Percentiles rank a stretch among this genome's conserved stretches.
Conservation (phyloP, 2,797 vertebrate genomes). For the Sus cebifrons region DNA sequence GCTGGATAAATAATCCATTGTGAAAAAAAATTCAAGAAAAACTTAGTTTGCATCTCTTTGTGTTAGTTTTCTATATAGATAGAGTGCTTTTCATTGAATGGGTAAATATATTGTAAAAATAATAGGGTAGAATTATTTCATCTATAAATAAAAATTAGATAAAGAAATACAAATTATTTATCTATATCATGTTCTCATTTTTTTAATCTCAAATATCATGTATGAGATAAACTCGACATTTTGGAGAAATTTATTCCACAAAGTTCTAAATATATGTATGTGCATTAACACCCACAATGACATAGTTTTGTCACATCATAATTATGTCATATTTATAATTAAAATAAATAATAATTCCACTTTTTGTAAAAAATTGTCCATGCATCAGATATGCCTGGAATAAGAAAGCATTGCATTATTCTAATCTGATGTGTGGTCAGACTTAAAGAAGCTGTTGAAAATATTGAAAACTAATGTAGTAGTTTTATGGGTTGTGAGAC, state of each 20-base stretch:
- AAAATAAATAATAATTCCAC: background rate
- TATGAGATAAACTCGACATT: background rate
- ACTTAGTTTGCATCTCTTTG: background rate
- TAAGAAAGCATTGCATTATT: conserved; percentile 13
- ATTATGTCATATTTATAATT: conserved; percentile 44
- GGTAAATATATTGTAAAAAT: background rate
- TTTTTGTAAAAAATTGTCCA: background rate
- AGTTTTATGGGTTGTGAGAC: background rate
- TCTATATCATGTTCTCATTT: background rate
- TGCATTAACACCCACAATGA: background rate
- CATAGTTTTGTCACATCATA: background rate
- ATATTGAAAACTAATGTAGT: conserved; percentile 34
- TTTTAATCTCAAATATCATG: conserved; percentile 33
- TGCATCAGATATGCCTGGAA: background rate
- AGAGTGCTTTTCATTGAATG: background rate
- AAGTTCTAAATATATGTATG: background rate
- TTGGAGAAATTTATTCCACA: background rate
- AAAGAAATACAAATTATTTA: background rate
- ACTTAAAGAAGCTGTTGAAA: conserved; percentile 42
- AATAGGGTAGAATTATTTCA: background rate
- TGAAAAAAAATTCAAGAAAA: background rate
- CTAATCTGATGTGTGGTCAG: background rate
- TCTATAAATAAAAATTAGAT: background rate
- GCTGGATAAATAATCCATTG: background rate
- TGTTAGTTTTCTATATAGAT: conserved; percentile 7